Percentiles rank a stretch among this genome's conserved stretches.
Evolutionary conservation across 2,888 invertebrate genomes (phyloP).

Genomic region (Leptodirus hochenwartii): DNA sequence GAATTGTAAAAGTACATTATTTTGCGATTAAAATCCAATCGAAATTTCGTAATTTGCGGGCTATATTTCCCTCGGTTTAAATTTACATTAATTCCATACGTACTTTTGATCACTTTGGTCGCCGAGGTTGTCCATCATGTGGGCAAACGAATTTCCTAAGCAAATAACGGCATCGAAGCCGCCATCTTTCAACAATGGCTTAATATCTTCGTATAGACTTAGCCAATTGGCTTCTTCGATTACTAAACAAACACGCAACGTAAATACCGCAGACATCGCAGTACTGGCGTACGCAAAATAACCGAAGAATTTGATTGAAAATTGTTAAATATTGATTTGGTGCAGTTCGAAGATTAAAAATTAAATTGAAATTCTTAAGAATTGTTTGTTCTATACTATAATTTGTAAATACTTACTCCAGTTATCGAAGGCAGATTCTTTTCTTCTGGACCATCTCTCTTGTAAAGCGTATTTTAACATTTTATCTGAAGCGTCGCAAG

Average conservation of each 20-base stretch:
- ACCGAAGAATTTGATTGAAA: too few species aligned
- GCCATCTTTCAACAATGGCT: constrained; percentile 36
- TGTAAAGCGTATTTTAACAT: constrained; percentile 82
- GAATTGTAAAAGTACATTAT: too few species aligned
- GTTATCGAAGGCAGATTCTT: constrained; percentile 57
- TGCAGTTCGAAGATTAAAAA: too few species aligned
- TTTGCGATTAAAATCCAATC: too few species aligned
- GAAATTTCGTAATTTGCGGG: too few species aligned
- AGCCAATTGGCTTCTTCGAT: constrained; percentile 89
- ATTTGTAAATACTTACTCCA: constrained; percentile 46
- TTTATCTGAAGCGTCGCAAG: constrained; percentile 81
- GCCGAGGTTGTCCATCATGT: constrained; percentile 61
- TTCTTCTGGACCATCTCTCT: constrained; percentile 66
- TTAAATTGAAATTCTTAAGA: too few species aligned
- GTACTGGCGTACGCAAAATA: too few species aligned
- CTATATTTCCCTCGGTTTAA: too few species aligned
- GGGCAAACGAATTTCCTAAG: constrained; percentile 81
- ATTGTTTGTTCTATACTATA: too few species aligned
- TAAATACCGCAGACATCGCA: too few species aligned
- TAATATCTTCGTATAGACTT: constrained; percentile 56
- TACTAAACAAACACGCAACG: constrained; percentile 42
- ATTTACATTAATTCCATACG: too few species aligned
- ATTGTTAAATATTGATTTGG: too few species aligned
- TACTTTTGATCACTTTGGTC: constrained; percentile 62
- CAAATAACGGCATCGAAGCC: constrained; percentile 81